Evolutionary conservation across 1,140 invertebrate species (phyloP).

Genomic region (Drosophila pruinosa): DNA sequence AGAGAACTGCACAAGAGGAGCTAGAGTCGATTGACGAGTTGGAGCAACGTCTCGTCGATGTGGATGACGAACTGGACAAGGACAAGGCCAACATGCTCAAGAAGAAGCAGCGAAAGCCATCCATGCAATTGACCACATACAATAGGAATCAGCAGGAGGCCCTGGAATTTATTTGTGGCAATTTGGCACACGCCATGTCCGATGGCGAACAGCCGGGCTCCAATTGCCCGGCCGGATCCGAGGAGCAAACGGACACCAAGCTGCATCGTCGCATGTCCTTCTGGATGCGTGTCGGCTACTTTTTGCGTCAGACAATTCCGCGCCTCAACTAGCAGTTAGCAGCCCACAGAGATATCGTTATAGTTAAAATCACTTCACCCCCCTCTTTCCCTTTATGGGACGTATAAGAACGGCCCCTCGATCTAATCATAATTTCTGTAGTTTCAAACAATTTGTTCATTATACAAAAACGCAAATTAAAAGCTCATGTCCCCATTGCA

Average conservation of each 20-base stretch:
- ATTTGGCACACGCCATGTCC: neutral
- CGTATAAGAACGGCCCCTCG: neutral
- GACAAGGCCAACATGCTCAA: no score
- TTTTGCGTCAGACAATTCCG: conserved; percentile 19
- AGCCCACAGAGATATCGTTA: neutral
- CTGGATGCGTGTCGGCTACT: conserved; percentile 28
- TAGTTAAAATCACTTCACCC: neutral
- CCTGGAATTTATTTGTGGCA: neutral
- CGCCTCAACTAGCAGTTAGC: neutral
- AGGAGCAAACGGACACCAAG: neutral
- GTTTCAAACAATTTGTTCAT: conserved; percentile 10
- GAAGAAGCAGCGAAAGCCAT: no score
- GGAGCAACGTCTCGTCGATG: neutral
- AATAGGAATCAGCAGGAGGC: neutral
- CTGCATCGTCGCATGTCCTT: conserved; percentile 18
- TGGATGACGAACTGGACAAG: neutral
- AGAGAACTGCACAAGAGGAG: neutral
- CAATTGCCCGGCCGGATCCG: conserved; percentile 1
- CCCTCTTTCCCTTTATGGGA: neutral
- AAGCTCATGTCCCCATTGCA: neutral
- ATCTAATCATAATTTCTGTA: conserved; percentile 3
- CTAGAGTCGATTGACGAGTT: neutral
- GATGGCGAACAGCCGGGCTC: neutral
- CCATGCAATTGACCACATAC: neutral
- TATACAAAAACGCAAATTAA: neutral